A percentile compares a stretch with the other conserved stretches of the same genome.
These are phyloP conservation scores for Elachura formosa DNA, from an alignment of 2,113 vertebrate species.

Conservation along the genomic window DNA sequence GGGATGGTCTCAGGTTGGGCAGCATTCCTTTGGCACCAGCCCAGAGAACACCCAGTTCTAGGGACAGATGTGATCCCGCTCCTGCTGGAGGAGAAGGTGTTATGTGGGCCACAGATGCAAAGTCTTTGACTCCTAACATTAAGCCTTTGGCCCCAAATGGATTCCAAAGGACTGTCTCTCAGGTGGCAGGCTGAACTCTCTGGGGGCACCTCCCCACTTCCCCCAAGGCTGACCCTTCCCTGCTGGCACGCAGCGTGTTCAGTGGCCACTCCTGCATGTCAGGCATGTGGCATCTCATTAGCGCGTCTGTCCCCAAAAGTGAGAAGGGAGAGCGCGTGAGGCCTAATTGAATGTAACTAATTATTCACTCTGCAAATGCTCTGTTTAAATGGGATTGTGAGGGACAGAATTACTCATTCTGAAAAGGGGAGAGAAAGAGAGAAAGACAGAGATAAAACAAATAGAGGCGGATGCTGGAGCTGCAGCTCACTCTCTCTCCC, in stretches of 20 bases:
- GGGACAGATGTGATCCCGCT: rapidly evolving
- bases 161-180: background rate
- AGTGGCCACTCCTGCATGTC: background rate
- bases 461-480: conserved; percentile 63
- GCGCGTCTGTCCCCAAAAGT: conserved; percentile 55
- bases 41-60: background rate
- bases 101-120: rapidly evolving
- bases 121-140: background rate
- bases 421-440: conserved; percentile 59
- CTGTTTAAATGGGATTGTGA: conserved; percentile 75
- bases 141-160: background rate
- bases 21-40: background rate
- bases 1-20: background rate
- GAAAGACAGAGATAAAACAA: conserved; percentile 72
- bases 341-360: conserved; percentile 79
- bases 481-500: conserved; percentile 37
- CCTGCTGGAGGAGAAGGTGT: background rate
- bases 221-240: background rate
- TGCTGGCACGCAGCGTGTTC: rapidly evolving
- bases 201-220: background rate
- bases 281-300: conserved; percentile 60
- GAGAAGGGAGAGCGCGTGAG: conserved; percentile 40
- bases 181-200: background rate
- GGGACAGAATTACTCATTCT: conserved; percentile 77
- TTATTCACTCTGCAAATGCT: conserved; percentile 69